Evolutionary conservation across 2,113 vertebrate genomes (phyloP).

Genomic region (Hydropotes inermis): DNA sequence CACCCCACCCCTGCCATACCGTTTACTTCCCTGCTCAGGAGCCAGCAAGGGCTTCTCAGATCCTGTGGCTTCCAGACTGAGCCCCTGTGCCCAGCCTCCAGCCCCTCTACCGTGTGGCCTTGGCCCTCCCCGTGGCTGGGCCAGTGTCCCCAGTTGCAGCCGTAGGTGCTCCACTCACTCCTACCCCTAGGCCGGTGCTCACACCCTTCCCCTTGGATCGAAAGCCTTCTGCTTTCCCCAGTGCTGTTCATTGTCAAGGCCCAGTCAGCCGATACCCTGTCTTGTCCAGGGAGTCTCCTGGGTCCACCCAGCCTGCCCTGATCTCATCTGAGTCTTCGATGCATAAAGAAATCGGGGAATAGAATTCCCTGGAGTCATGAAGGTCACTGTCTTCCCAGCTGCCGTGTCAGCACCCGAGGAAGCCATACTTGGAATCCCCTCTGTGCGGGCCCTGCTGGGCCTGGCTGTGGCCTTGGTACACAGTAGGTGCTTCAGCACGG

Average conservation of each 20-base stretch:
- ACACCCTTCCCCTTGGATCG: background rate
- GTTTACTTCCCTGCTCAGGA: background rate
- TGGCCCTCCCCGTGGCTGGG: background rate
- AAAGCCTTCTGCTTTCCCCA: background rate
- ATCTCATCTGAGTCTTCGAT: background rate
- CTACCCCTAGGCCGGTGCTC: too few species aligned
- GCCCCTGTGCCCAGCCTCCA: background rate
- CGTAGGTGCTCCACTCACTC: background rate
- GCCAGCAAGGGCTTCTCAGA: background rate
- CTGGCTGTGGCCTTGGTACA: background rate
- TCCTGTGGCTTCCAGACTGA: background rate
- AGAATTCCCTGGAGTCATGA: background rate
- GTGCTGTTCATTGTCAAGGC: background rate
- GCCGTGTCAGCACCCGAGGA: background rate
- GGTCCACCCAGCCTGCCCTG: background rate
- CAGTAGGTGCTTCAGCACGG: background rate
- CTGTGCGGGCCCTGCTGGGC: background rate
- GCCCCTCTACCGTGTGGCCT: rapidly evolving
- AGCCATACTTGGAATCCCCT: background rate
- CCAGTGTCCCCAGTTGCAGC: too few species aligned
- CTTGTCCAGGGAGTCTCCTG: background rate
- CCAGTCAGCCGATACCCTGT: background rate
- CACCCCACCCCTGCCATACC: background rate
- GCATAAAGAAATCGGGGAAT: background rate
- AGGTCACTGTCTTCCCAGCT: background rate